Base-by-base conservation (phyloP, 2,113 vertebrate species). In the Meleagris gallopavo region DNA sequence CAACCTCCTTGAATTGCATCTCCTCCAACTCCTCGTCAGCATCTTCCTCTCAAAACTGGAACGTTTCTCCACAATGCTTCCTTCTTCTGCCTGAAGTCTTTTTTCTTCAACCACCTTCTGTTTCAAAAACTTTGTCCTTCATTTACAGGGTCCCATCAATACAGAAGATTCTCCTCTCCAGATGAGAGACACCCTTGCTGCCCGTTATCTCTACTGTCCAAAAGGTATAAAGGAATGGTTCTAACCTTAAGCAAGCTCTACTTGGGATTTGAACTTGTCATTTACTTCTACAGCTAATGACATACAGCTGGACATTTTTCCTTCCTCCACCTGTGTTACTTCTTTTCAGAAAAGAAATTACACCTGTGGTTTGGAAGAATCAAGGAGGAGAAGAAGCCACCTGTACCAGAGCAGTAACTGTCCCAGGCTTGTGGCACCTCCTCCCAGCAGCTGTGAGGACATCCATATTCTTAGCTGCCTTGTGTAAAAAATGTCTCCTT, bases 1-100 rank as follows among this genome's bases (percentile, higher is more conserved):
- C 76, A 0, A 95, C 67, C 90, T 91, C 65, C 93, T 93, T 94
- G 90, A 96, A 91, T 93, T 95, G 54, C 83, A 74, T 46, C 77
- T 74, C 57, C 62, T 72, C 81, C 86, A 58, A 43, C 57, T 58
- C 57, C 58, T 67, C 12, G 0, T 36, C 81, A 75, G 66, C 32
- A 2, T 45, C 90, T 86, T 69, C 88, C 86, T 93, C 92, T 92
- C 86, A 27, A 89, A 89, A 90, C 36, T 43, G 60, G 55, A 86
- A 32, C 30, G 10, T 2, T 14, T 71, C 76, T 61, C 60, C 61
- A 3, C 7, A 43, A 43, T 15, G 24, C 7, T 64, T 57, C 11
- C 46, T 61, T 74, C 52, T 13, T 83, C 76, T 55, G 65, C 10
- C 66, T 57, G 16, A 67, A 67, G 43, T 40, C 77, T 83, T 54